Conservation (phyloP, 2,888 invertebrate species). For the Syrphus vitripennis region DNA sequence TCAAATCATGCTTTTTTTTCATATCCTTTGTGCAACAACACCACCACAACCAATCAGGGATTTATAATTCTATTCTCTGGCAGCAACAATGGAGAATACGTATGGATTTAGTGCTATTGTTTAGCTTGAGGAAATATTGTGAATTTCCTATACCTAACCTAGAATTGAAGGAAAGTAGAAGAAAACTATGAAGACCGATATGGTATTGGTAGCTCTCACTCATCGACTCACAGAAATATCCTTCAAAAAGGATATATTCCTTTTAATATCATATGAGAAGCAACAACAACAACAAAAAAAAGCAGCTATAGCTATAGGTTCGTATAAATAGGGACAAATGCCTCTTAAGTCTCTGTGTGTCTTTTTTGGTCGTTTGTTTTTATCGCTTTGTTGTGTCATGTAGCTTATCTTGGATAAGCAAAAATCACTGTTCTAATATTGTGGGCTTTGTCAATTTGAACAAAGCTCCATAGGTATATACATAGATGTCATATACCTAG, state of each 20-base stretch:
- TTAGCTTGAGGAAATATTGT: background rate
- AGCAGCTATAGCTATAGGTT: background rate
- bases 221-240: background rate
- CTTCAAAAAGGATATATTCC: background rate
- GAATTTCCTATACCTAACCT: background rate
- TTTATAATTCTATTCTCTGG: constrained; percentile 49
- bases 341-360: background rate
- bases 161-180: background rate
- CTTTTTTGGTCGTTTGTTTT: constrained; percentile 24
- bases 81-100: background rate
- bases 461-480: background rate
- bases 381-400: constrained; percentile 42
- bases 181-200: background rate
- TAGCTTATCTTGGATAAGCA: constrained; percentile 59
- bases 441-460: constrained; percentile 51
- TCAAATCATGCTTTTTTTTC: constrained; percentile 3
- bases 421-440: constrained; percentile 50
- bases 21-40: constrained; percentile 29
- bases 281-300: background rate
- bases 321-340: background rate
- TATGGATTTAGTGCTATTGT: constrained; percentile 2
- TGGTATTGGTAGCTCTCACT: background rate
- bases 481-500: background rate
- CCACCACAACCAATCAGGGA: constrained; percentile 25
- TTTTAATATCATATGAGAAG: background rate